Conservation (phyloP, 2,888 invertebrate species). For the Platycnemis pennipes region DNA sequence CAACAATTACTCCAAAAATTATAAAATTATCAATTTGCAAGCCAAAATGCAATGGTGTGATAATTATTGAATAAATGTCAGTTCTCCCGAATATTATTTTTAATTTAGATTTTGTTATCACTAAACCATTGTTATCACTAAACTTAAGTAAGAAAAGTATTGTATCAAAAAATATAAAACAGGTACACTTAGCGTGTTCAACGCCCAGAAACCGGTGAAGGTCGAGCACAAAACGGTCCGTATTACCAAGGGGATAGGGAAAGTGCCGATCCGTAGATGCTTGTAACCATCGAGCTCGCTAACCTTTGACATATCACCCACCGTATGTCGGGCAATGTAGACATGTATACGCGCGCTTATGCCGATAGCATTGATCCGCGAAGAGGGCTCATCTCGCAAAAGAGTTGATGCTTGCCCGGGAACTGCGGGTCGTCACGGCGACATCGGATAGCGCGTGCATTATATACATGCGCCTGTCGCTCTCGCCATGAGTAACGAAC, state of each 20-base stretch:
- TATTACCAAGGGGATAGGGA: background rate
- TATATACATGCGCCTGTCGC: background rate
- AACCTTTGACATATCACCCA: slow-evolving; percentile 9
- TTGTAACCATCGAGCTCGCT: background rate
- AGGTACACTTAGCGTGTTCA: too few species aligned
- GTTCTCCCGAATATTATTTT: too few species aligned
- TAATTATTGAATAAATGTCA: too few species aligned
- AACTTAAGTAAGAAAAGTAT: too few species aligned
- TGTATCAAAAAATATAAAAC: too few species aligned
- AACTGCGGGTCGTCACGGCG: background rate
- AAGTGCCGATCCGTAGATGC: background rate
- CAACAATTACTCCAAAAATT: too few species aligned
- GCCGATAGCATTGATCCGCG: background rate
- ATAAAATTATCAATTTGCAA: too few species aligned
- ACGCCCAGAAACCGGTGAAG: too few species aligned
- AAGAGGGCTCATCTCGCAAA: background rate
- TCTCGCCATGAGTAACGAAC: background rate
- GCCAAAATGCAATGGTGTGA: too few species aligned
- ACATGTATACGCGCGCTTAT: background rate
- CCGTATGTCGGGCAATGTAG: background rate
- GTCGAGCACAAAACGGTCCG: too few species aligned
- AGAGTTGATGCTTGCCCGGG: background rate
- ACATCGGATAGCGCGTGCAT: background rate
- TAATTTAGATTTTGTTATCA: too few species aligned
- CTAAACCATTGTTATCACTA: too few species aligned